Conservation (phyloP, 2,113 vertebrate species). For the Ceyx cyanopectus region DNA sequence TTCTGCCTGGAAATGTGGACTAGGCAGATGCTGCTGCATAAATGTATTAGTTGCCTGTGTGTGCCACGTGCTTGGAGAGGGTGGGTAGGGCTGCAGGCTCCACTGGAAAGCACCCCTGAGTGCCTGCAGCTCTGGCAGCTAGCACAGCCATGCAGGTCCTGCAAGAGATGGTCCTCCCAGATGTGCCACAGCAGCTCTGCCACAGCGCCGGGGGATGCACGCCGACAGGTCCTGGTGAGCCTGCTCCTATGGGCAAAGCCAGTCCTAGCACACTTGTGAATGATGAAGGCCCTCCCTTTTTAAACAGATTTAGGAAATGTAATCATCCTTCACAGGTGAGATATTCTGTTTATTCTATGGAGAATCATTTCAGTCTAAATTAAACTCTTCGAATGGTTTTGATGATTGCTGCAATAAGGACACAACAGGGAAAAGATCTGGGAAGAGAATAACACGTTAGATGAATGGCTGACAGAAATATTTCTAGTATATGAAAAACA, state of each 20-base stretch:
- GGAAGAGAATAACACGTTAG: conserved; percentile 65
- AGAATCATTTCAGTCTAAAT: conserved; percentile 77
- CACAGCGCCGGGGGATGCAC: too few species aligned
- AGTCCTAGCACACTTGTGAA: conserved; percentile 18
- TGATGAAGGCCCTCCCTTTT: conserved; percentile 68
- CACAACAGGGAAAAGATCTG: conserved; percentile 67
- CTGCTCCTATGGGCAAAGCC: background rate
- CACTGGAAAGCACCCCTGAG: background rate
- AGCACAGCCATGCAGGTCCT: background rate
- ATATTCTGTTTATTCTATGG: conserved; percentile 75
- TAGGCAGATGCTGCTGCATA: conserved; percentile 10
- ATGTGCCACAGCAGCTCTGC: too few species aligned
- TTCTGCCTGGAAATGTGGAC: conserved; percentile 18
- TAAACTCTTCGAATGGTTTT: conserved; percentile 75
- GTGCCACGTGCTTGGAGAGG: background rate
- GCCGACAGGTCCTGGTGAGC: background rate
- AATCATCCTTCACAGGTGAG: conserved; percentile 77
- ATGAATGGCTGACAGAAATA: conserved; percentile 73
- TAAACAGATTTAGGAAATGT: conserved; percentile 69
- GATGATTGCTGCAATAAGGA: conserved; percentile 73
- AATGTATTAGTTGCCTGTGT: background rate
- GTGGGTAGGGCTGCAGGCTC: background rate
- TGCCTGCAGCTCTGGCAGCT: background rate
- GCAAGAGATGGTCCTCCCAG: background rate
- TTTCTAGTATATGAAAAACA: conserved; percentile 66